phyloP scores from a whole-genome alignment of 2,888 invertebrate species.

The Frankliniella intonsa region DNA sequence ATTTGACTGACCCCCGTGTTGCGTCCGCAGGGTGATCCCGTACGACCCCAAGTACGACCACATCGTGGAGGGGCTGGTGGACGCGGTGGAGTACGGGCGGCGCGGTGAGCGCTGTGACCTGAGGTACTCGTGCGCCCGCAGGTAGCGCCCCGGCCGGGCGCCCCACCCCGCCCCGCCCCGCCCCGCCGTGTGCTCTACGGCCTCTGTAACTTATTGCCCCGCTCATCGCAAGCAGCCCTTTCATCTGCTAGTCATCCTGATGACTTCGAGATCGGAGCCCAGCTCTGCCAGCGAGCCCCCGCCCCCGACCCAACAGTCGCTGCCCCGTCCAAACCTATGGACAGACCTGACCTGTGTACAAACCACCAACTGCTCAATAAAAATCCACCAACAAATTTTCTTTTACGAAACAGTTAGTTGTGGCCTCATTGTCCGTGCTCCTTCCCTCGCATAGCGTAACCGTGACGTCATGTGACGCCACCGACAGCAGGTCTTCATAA shows the following conservation, averaged over 20 bases:
- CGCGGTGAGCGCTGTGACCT: constrained; percentile 55
- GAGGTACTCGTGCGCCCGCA: constrained; percentile 49
- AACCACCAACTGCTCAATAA: too few species aligned
- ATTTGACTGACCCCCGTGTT: background rate
- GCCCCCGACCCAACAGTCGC: too few species aligned
- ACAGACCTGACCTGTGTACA: too few species aligned
- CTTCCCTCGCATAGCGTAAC: too few species aligned
- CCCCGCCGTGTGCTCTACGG: too few species aligned
- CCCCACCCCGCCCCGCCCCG: too few species aligned
- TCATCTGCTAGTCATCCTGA: background rate
- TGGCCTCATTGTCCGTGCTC: too few species aligned
- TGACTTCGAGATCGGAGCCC: background rate
- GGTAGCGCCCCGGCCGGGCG: background rate
- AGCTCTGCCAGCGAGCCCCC: background rate
- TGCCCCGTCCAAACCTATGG: too few species aligned
- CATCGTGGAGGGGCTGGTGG: constrained; percentile 58
- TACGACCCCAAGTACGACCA: constrained; percentile 57
- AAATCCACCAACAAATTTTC: too few species aligned
- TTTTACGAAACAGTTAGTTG: too few species aligned
- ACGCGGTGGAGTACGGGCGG: constrained; percentile 61
- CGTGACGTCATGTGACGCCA: background rate
- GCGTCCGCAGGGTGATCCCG: constrained; percentile 48
- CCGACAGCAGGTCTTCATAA: background rate
- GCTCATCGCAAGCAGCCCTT: too few species aligned
- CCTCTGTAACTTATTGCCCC: background rate